phyloP scores from a whole-genome alignment of 2,888 invertebrate genomes.

The Pseudococcus viburni region DNA sequence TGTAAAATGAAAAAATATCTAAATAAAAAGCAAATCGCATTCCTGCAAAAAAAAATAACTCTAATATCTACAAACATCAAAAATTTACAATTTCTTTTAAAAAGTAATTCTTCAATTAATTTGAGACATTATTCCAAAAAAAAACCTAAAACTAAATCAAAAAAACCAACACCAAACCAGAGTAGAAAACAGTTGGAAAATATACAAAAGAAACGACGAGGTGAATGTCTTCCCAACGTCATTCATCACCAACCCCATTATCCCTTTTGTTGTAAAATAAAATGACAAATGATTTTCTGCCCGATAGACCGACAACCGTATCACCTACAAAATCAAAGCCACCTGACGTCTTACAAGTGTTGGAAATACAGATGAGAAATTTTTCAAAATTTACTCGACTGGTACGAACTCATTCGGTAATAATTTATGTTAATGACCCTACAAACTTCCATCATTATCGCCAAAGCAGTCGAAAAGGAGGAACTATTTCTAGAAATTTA shows the following conservation, averaged over 20 bases:
- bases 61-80: no score
- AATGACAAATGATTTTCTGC: constrained; percentile 18
- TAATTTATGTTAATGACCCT: constrained; percentile 36
- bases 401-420: neutral
- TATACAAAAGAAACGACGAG: constrained; percentile 2
- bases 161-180: neutral
- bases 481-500: neutral
- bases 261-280: neutral
- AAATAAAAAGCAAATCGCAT: no score
- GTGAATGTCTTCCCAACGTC: neutral
- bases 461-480: neutral
- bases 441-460: neutral
- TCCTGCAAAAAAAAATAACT: no score
- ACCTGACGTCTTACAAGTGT: neutral
- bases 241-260: constrained; percentile 14
- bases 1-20: no score
- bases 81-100: no score
- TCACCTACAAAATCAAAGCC: neutral
- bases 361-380: neutral
- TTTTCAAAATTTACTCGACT: constrained; percentile 31
- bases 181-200: neutral
- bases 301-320: neutral
- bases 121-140: neutral
- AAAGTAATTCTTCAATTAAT: no score
- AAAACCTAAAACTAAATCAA: neutral